A percentile compares a stretch with the other conserved stretches of the same genome.
Evolutionary conservation across 64 coral and sea anemone genomes (phyloP).

Genomic region (Dendrophyllia cribrosa): DNA sequence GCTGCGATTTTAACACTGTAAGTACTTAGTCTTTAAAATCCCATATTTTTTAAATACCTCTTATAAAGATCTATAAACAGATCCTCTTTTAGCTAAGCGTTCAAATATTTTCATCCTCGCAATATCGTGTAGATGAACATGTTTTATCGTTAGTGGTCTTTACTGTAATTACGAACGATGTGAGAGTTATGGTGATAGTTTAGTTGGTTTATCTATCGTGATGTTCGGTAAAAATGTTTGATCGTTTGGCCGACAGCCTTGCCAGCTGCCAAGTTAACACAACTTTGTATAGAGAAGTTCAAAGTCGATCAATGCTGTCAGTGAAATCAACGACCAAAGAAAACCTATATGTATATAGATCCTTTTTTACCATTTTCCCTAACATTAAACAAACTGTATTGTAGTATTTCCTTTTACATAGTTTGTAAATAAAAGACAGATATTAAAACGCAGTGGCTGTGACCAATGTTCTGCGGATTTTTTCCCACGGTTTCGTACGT

Average conservation of each 20-base stretch:
- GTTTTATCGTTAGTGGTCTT: too few species aligned
- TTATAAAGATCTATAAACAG: too few species aligned
- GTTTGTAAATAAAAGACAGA: slow-evolving; percentile 43
- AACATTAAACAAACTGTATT: neutral
- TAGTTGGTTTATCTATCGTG: too few species aligned
- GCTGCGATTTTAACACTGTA: neutral
- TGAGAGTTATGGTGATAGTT: too few species aligned
- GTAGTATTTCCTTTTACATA: neutral
- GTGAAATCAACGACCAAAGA: neutral
- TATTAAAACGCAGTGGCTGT: neutral
- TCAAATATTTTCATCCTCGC: too few species aligned
- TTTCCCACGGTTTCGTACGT: slow-evolving; percentile 37
- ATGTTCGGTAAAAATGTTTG: too few species aligned
- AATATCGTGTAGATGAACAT: too few species aligned
- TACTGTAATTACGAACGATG: too few species aligned
- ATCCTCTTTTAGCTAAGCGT: too few species aligned
- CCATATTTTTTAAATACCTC: too few species aligned
- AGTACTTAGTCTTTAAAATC: neutral
- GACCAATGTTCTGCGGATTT: slow-evolving; percentile 12
- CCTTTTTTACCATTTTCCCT: neutral
- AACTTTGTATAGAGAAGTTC: neutral
- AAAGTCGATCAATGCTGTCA: neutral
- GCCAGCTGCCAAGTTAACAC: too few species aligned
- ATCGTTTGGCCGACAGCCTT: too few species aligned
- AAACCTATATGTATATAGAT: neutral